These are phyloP conservation scores for Otis tarda DNA, from an alignment of 2,113 vertebrate genomes.

Conservation along the genomic window DNA sequence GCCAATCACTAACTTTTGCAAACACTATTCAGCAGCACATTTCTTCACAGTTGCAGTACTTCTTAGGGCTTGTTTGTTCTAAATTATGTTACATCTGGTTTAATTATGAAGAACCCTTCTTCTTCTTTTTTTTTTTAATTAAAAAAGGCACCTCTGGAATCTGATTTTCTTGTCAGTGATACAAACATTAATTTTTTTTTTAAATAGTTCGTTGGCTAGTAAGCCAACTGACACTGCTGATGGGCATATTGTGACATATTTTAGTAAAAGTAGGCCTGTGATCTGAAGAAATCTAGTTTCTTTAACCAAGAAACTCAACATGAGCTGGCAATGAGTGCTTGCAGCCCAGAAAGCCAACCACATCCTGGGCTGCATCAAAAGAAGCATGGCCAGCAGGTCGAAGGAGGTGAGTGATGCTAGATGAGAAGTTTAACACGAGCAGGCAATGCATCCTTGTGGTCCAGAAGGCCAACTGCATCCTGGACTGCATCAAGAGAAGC, in stretches of 20 bases:
- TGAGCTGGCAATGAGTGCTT: too few relatives aligned
- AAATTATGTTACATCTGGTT: neutral
- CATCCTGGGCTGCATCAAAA: too few relatives aligned
- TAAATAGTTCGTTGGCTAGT: neutral
- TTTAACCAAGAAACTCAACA: neutral
- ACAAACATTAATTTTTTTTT: neutral
- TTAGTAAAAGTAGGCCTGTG: neutral
- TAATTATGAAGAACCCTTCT: neutral
- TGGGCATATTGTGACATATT: neutral
- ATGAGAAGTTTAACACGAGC: too few relatives aligned
- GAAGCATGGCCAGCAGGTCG: too few relatives aligned
- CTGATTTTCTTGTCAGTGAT: neutral
- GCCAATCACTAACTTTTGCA: neutral
- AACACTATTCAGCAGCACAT: neutral
- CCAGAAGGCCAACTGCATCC: too few relatives aligned
- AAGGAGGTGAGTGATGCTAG: too few relatives aligned
- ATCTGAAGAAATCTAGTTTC: neutral
- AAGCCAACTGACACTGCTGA: neutral
- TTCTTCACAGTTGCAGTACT: neutral
- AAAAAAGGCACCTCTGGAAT: neutral
- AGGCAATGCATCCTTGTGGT: too few relatives aligned
- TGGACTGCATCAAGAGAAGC: too few relatives aligned
- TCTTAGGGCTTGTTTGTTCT: neutral
- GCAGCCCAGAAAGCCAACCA: too few relatives aligned
- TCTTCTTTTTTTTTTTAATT: neutral